Evolutionary conservation across 2,797 vertebrate genomes (phyloP), one percentile per base, ranked within the genome.

Genomic region (Onychomys leucogaster): DNA sequence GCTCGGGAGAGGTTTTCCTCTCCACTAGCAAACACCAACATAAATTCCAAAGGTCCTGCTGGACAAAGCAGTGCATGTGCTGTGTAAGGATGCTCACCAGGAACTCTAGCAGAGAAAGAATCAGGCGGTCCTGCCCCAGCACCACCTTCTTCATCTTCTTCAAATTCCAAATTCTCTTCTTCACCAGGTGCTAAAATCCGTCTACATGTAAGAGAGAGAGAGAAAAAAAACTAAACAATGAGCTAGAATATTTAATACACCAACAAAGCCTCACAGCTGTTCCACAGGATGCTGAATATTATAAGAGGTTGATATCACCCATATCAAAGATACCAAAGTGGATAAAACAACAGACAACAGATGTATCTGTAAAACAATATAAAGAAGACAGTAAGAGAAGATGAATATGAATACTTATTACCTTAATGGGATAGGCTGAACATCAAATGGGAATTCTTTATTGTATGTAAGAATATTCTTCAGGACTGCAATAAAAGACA

Each of bases 381-480:
- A 78, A 78, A 76, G 71, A 41, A 86, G 32, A 52, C 11, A 67
- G n/a, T 17, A 81, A 86, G 89, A 77, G 80, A 65, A 77, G 43
- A 90, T 34, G 89, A 87, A 89, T 57, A 90, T 19, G 19, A 43
- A 77, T 49, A 69, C 5, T 69, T 73, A 94, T 87, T 99, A 99
- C 99, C 99, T 99, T 98, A 99, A 98, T 90, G 99, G 99, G 97
- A 99, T 99, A 55, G 99, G 99, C 98, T 99, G 99, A 97, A 99
- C 99, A 97, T 99, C 99, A 98, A 99, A 99, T 80, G 99, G 99
- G 94, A 99, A 99, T 96, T 99, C 99, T 99, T 99, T 99, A 99
- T 99, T 99, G 98, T 99, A 99, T 32, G 99, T 99, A 97, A 99
- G 99, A 95, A 99, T 99, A 98, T 99, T 99, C 98, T 99, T 99